A percentile compares a stretch with the other conserved stretches of the same genome.
Conservation (phyloP, 2,888 invertebrate genomes). For the Deilephila porcellus region DNA sequence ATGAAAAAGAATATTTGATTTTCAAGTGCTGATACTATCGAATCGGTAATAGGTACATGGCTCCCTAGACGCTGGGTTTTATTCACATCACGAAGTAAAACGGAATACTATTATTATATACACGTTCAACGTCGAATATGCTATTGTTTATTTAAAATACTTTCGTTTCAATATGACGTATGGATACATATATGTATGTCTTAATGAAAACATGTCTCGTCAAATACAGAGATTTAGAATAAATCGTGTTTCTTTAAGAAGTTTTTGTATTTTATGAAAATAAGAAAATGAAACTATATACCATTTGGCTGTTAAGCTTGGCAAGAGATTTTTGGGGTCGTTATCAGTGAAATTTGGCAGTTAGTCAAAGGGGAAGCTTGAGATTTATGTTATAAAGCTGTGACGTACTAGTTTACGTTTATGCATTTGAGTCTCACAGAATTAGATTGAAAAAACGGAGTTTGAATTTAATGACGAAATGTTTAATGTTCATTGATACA, state of each 20-base stretch:
- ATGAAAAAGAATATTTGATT: background rate
- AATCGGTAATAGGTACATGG: background rate
- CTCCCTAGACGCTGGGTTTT: background rate
- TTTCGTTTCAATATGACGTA: background rate
- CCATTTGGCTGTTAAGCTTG: background rate
- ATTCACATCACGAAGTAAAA: constrained; percentile 3
- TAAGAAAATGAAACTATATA: background rate
- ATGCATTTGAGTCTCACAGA: background rate
- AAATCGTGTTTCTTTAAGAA: background rate
- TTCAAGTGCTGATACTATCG: background rate
- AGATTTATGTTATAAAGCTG: background rate
- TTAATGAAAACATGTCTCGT: too few relatives aligned
- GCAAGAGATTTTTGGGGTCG: constrained; percentile 4
- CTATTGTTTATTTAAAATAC: background rate
- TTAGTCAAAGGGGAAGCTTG: constrained; percentile 4
- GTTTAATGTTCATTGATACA: too few relatives aligned
- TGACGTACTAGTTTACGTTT: background rate
- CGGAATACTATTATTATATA: background rate
- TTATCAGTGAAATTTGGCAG: constrained; percentile 14
- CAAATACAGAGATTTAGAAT: too few relatives aligned
- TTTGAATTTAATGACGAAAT: too few relatives aligned
- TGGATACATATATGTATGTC: background rate
- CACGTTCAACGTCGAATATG: background rate
- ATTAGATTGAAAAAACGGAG: background rate
- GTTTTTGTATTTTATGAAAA: background rate